Evolutionary conservation across 2,888 invertebrate genomes (phyloP), one percentile per base, ranked within the genome.

Genomic region (Diaphora mendica): DNA sequence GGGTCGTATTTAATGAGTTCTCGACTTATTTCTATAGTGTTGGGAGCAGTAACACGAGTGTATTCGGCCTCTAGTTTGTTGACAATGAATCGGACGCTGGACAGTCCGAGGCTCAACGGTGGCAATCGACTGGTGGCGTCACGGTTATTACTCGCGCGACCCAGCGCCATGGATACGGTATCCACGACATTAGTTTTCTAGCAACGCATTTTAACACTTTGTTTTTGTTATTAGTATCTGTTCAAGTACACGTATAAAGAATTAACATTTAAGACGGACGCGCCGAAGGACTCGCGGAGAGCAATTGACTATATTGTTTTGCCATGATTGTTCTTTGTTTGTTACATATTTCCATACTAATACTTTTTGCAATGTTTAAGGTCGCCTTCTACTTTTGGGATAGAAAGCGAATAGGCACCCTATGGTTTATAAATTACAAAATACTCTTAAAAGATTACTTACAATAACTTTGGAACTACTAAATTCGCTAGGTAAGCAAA

Each of bases 21-120:
- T 82, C 87, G 86, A 77, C 81, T 74, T 69, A 78, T 81, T 88
- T 80, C 85, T 84, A 78, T 82, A 77, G 78, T 80, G 81, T 89
- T 85, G 70, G 88, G 74, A 78, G 86, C 83, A 73, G 86, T 84
- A 85, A 87, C 92, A 88, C 94, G 93, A 88, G 91, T 89, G 91
- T 91, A 90, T 83, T 92, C 90, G 78, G 92, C 88, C 91, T 95
- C 95, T 87, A 95, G 90, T 85, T 92, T 91, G 91, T 93, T 92
- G 91, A 96, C 94, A 93, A 95, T 95, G 93, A 92, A 90, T 81
- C 93, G 92, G 85, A 96, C 95, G 86, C 93, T 93, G 89, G 93
- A 90, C 90, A 95, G 89, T 85, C 93, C 93, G 89, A 94, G 94
- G 86, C 93, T 93, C 83, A 94, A 88, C 84, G 91, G 85, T 85